Conservation (phyloP, 2,797 vertebrate species). For the Neosalanx taihuensis region DNA sequence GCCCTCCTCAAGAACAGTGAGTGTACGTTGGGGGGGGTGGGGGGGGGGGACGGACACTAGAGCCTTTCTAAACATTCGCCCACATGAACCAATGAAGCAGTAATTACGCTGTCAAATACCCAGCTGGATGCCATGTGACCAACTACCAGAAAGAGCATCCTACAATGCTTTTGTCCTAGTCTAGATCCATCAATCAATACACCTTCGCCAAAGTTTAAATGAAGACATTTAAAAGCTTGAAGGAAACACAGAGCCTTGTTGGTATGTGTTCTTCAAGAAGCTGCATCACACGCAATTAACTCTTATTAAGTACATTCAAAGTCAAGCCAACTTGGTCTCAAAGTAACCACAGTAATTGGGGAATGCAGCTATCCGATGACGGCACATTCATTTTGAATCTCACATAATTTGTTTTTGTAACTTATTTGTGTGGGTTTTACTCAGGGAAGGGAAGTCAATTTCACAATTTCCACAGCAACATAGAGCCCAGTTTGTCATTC, state of each 20-base stretch:
- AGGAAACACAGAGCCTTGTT: neutral
- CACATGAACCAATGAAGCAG: constrained; percentile 36
- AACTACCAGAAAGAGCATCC: constrained; percentile 32
- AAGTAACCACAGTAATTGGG: too few species aligned
- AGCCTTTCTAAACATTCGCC: constrained; percentile 37
- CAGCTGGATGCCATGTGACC: constrained; percentile 45
- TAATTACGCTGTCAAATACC: constrained; percentile 61
- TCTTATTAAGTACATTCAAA: too few species aligned
- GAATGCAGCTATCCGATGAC: too few species aligned
- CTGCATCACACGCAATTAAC: neutral
- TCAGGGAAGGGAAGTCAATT: too few species aligned
- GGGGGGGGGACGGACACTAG: constrained; percentile 19
- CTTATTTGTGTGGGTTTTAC: too few species aligned
- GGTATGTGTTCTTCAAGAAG: neutral
- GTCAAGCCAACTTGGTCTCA: too few species aligned
- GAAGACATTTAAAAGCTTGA: neutral
- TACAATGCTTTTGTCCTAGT: constrained; percentile 11
- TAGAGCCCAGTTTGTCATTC: neutral
- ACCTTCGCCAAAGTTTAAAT: neutral
- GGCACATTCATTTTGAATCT: too few species aligned
- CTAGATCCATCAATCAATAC: neutral
- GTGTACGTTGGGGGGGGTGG: neutral
- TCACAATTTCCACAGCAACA: neutral
- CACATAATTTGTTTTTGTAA: too few species aligned
- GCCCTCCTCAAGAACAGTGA: neutral